phyloP scores from a whole-genome alignment of 2,113 vertebrate genomes.

The Gobius niger region DNA sequence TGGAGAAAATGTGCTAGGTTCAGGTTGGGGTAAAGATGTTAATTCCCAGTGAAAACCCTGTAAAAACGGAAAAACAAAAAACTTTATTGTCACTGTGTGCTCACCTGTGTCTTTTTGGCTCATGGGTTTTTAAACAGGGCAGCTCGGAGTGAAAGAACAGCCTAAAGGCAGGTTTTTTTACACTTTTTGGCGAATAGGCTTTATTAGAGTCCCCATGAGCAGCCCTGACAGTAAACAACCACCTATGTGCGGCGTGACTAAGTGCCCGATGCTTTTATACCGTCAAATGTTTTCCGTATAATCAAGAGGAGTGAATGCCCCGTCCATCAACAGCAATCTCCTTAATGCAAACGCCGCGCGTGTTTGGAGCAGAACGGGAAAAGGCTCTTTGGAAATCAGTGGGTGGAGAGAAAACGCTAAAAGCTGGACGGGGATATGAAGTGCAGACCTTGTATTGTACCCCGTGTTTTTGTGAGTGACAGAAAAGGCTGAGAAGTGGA shows the following conservation, averaged over 20 bases:
- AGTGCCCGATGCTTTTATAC: constrained; percentile 46
- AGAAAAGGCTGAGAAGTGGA: constrained; percentile 36
- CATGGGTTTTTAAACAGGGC: too few species aligned
- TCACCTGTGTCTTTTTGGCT: too few species aligned
- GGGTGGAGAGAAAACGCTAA: constrained; percentile 13
- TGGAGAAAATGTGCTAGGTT: too few species aligned
- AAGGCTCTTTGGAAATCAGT: constrained; percentile 27
- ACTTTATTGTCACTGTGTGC: too few species aligned
- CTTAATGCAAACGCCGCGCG: constrained; percentile 55
- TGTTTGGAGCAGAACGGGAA: constrained; percentile 21
- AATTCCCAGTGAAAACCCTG: too few species aligned
- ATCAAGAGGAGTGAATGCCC: constrained; percentile 46
- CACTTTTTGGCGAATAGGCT: too few species aligned
- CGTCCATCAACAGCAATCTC: constrained; percentile 61
- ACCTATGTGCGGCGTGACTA: constrained; percentile 25
- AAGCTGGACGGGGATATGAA: background rate
- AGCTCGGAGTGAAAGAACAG: too few species aligned
- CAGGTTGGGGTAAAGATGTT: too few species aligned
- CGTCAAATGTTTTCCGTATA: constrained; percentile 35
- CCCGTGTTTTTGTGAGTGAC: constrained; percentile 31
- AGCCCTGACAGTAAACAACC: constrained; percentile 36
- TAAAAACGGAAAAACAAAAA: too few species aligned
- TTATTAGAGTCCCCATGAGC: too few species aligned
- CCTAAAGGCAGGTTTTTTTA: too few species aligned
- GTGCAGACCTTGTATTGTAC: constrained; percentile 11